Evolutionary conservation across 1,140 invertebrate genomes (phyloP), one percentile per base, ranked within the genome.

Genomic region (Bradynema listronoti): DNA sequence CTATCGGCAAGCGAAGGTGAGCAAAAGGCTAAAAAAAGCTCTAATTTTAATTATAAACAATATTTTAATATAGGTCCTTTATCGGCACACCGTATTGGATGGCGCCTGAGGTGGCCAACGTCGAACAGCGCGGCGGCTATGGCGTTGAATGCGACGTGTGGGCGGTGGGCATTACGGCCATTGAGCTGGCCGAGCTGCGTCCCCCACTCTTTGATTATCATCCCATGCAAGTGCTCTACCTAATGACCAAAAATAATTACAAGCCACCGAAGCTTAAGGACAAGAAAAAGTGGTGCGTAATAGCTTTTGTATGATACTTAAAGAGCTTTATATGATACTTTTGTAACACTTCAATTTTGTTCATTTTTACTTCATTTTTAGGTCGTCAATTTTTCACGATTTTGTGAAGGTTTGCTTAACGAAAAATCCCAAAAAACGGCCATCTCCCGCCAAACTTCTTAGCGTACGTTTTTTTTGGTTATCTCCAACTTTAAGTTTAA

Each of bases 191-290:
- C 14, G 95, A 99, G 81, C 82, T 97, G 34, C 92, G 98, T 76
- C 95, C 95, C 45, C 95, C 95, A 0, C 95, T 97, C 90, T 99
- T 97, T 82, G 93, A 99, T 81, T 82, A 99, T 36, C 94, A 98
- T 83, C 95, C 98, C 90, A 83, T 68, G 70, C 81, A 81, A 70
- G 94, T 90, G 27, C 82, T 99, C 34, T 95, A 96, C 82, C 83
- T 98, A 7, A 97, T 99, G 92, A 94, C 94, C 5, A 98, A 97
- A 81, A 93, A 90, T 70, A 89, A 89, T 33, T 99, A 97, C 81
- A 98, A 98, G 80, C 90, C 94, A 29, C 95, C 95, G 7, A 87
- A 88, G 68, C 82, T 99, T 41, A 93, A 91, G 80, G 92, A 98
- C 78, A 88, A 91, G 69, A 87, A 89, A 65, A 91, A 90, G 82